Evolutionary conservation across 2,888 invertebrate species (phyloP).

Genomic region (Lasius platythorax): DNA sequence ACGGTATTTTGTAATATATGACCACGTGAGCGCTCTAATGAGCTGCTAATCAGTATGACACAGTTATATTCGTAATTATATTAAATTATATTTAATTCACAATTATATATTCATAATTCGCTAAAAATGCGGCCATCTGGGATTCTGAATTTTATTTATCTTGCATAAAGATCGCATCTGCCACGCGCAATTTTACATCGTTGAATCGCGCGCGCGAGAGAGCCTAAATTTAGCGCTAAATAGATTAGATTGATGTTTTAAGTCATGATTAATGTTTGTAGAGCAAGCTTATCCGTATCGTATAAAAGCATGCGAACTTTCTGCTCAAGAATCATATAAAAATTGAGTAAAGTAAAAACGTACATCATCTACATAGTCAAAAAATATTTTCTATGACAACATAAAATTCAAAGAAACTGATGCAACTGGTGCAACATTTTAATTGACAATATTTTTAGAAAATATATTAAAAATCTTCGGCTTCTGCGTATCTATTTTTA

Average conservation of each 20-base stretch:
- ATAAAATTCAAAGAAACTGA: conserved; percentile 8
- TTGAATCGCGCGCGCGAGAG: background rate
- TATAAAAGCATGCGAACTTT: conserved; percentile 6
- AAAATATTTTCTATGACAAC: conserved; percentile 1
- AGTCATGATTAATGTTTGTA: conserved; percentile 14
- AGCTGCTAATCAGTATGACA: background rate
- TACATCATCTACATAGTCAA: background rate
- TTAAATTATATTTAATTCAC: too few relatives aligned
- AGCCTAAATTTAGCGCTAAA: conserved; percentile 4
- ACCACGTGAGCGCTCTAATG: conserved; percentile 21
- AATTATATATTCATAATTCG: conserved; percentile 22
- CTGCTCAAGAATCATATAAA: background rate
- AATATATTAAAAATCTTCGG: conserved; percentile 1
- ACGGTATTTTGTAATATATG: conserved; percentile 8
- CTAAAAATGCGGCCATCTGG: background rate
- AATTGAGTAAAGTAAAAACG: background rate
- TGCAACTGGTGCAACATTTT: background rate
- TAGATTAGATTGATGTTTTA: background rate
- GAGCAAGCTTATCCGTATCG: background rate
- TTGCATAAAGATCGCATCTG: conserved; percentile 8
- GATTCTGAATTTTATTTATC: conserved; percentile 9
- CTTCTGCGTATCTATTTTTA: background rate
- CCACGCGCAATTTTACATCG: background rate
- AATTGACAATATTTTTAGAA: conserved; percentile 21
- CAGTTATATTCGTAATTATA: too few relatives aligned